Evolutionary conservation across 2,113 vertebrate genomes (phyloP).

Genomic region (Alexandromys fortis): DNA sequence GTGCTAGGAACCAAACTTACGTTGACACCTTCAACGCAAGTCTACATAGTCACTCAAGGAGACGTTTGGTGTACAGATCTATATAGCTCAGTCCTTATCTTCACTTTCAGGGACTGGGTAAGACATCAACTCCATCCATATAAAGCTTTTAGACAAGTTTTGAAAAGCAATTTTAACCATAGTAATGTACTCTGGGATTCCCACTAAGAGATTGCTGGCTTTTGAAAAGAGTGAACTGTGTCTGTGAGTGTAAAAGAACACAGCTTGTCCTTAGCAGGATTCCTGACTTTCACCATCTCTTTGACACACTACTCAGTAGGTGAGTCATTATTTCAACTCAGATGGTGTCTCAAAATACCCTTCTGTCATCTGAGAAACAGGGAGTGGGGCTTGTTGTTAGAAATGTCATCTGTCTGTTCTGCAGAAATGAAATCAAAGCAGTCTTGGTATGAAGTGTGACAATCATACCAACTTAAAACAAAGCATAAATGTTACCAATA

Average conservation of each 20-base stretch:
- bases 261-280: not conserved
- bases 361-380: slow-evolving; percentile 52
- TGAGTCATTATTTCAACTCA: slow-evolving; percentile 29
- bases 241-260: not conserved
- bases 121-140: not conserved
- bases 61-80: not conserved
- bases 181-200: not conserved
- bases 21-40: too few species aligned
- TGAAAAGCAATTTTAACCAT: not conserved
- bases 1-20: not conserved
- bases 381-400: not conserved
- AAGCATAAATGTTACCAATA: not conserved
- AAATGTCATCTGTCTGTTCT: slow-evolving; percentile 58
- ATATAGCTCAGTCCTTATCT: not conserved
- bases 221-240: slow-evolving; percentile 27
- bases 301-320: slow-evolving; percentile 51
- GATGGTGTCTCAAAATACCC: slow-evolving; percentile 57
- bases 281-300: slow-evolving; percentile 9
- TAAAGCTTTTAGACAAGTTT: not conserved
- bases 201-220: not conserved
- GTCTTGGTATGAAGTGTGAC: slow-evolving; percentile 54
- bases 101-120: not conserved
- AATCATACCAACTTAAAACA: not conserved
- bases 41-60: not conserved
- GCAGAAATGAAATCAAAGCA: slow-evolving; percentile 31